Base-by-base conservation (phyloP, 2,113 vertebrate genomes). In the Clarias macrocephalus region DNA sequence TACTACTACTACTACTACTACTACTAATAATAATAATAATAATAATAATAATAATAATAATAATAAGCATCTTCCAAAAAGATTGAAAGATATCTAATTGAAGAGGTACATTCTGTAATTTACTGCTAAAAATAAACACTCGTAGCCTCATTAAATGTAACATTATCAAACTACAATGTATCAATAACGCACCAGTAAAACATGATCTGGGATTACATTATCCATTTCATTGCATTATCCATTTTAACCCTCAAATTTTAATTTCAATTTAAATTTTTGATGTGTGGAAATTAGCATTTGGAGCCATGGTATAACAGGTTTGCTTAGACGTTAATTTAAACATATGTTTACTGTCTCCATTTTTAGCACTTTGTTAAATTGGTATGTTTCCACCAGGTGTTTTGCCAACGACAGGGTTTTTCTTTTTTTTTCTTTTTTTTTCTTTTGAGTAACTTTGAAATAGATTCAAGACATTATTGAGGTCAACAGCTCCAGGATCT, bases 91-190 rank as follows among this genome's bases (percentile, higher is more conserved):
- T 37, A 37, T 37, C 66, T 57, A 86, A 42, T 85, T 73, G 68
- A 28, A 68, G 66, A 57, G 33, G 52, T 63, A 56, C 33, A 37
- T 37, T 37, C 33, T 82, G 72, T 85, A 83, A 87, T 90, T 87
- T 89, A 86, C 66, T 56, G 59, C 77, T 5, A 82, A 89, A 89
- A 75, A 76, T 73, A 83, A 37, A 37, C 0, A 84, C 63, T 42
- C n/a, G 54, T 83, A 82, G 87, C 82, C 87, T 88, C 75, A 84
- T 89, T 88, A 85, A 89, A 81, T 70, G 30, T 54, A n/a, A 8
- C 8, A 75, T 76, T 75, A 48, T 79, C 85, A 85, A 62, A 82
- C 88, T 80, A 42, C 83, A 86, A 85, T 81, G 72, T 84, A 89
- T 88, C 88, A 72, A 88, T 88, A 73, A 87, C 83, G 59, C 82